Base-by-base conservation (phyloP, 2,113 vertebrate species). In the Athene noctua region DNA sequence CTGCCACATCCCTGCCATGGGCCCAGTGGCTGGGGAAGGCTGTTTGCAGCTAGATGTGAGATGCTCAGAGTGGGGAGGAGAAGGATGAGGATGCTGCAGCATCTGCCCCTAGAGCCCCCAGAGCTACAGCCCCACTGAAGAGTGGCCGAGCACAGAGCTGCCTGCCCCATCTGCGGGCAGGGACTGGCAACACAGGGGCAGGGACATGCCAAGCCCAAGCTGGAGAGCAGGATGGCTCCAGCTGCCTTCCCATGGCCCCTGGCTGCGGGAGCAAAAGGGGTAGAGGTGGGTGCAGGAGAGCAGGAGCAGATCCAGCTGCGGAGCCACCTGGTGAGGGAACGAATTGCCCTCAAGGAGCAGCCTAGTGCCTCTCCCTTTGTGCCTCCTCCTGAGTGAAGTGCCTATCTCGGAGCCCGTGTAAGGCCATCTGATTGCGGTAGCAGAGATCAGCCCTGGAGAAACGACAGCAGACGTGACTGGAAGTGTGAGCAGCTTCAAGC, bases 211-310 rank as follows among this genome's bases (percentile, higher is more conserved):
- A 26, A 54, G 61, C 20, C 55, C 23, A 8, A n/a, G 23, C 38
- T 68, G 59, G 47, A 47, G 55, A 10, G 5, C 11, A 21, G 61
- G 51, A 68, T 0, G 1, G 23, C 62, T 80, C 51, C 4, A 4
- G 17, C 2, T 5, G 5, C 72, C n/a, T 51, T 72, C 34, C 19
- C 34, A 6, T 1, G 23, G 23, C 4, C 40, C 58, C 1, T 0
- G 3, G 51, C 14, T 30, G 61, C 0, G 2, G 81, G 25, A 58
- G 5, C 9, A 5, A 34, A 78, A 27, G 65, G 46, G 32, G 27
- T 8, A 14, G 34, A 25, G 42, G 25, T 29, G 20, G 9, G 26
- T 4, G 10, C 2, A 6, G 77, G 42, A 52, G 30, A 54, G 42
- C 9, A 68, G 44, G n/a, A 74, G 38, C 0, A 2, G 58, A 54